Evolutionary conservation across 37 sponge, comb jelly and placozoan genomes (phyloP), one percentile per base, ranked within the genome.

Genomic region (Oscarella lobularis): DNA sequence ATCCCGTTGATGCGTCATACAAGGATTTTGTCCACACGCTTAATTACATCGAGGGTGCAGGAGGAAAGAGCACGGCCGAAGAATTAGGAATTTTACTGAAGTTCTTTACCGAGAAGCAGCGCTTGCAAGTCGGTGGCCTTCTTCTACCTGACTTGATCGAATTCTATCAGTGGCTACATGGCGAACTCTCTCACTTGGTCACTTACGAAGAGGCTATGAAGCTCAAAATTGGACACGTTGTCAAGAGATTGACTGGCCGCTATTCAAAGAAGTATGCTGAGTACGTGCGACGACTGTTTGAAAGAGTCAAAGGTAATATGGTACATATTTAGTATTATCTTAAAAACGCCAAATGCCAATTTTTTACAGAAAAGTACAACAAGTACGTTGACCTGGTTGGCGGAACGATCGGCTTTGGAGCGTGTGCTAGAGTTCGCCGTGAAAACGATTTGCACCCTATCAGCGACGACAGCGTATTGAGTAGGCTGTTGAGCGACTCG

Each of bases 111-210:
- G 60, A 48, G 20, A 48, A 48, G 60, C 60, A 48, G 33, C 71
- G 71, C 31, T 14, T 68, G 31, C 76, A 39, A 27, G 39, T 82
- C 40, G 38, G 75, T 9, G 86, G 81, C 39, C 67, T 67, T 33
- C 77, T 90, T 35, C 80, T 90, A 1, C 92, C 92, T 39, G 85
- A 85, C 40, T 82, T 91, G 73, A 78, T 91, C 35, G 88, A 91
- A 72, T 74, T 91, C 72, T 91, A 91, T 76, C 83, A 72, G 35
- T 91, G 92, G 92, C 41, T 91, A 34, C 88, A 91, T 75, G 78
- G 73, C 2, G 67, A 82, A 2, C 81, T 91, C 32, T 81, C 92
- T 2, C 78, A 85, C 76, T 81, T 85, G 38, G 66, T 91, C 35
- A 80, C 81, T 4, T 82, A 83, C 39, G 80, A 85, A 14, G 73